A percentile compares a stretch with the other conserved stretches of the same genome.
phyloP scores from a whole-genome alignment of 1,140 invertebrate species.

The Helicoverpa zea region DNA sequence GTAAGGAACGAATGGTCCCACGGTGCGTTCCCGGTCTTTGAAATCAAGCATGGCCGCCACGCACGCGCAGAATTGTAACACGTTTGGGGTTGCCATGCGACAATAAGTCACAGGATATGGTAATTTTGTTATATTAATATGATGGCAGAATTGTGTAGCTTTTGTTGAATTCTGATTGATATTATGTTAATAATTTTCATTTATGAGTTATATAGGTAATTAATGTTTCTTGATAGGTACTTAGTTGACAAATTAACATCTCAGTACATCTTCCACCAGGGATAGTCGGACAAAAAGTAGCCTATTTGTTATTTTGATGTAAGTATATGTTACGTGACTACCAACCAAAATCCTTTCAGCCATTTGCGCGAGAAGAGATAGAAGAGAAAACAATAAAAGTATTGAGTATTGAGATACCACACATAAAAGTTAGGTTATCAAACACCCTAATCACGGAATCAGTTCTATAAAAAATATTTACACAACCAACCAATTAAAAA shows the following conservation, averaged over 20 bases:
- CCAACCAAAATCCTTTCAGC: no score
- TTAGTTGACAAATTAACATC: no score
- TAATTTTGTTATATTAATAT: neutral
- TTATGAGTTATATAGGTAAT: no score
- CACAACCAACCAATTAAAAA: slow-evolving; percentile 7
- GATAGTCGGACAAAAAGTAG: no score
- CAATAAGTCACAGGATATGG: slow-evolving; percentile 41
- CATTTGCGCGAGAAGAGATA: neutral
- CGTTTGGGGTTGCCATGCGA: slow-evolving; percentile 33
- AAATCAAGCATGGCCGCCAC: slow-evolving; percentile 43
- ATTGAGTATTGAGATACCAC: neutral
- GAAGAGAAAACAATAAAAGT: neutral
- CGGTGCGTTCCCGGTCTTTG: slow-evolving; percentile 45
- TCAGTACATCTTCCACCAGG: no score
- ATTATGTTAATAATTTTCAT: neutral
- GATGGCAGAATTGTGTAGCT: neutral
- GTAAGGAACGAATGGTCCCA: slow-evolving; percentile 19
- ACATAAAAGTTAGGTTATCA: no score
- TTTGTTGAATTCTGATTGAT: neutral
- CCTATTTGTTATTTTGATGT: no score
- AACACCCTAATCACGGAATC: neutral
- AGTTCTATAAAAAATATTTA: slow-evolving; percentile 16
- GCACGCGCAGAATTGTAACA: slow-evolving; percentile 48
- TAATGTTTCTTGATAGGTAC: no score
- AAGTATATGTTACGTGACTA: no score